phyloP scores from a whole-genome alignment of 2,797 vertebrate species.

The Melanotaenia pygmaea region DNA sequence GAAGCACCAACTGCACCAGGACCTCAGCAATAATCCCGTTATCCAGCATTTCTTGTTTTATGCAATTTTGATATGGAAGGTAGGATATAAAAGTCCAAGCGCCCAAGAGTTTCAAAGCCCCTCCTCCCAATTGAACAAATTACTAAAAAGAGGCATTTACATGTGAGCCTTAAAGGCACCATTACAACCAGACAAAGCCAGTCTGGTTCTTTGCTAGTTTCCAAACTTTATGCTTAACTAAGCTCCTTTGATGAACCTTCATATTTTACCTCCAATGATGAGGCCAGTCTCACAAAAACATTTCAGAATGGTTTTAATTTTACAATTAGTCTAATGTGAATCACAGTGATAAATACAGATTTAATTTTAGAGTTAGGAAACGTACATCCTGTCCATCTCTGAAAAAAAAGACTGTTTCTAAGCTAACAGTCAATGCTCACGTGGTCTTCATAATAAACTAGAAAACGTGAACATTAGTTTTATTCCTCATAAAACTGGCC shows the following conservation, averaged over 20 bases:
- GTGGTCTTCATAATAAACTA: not conserved
- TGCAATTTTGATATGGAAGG: not conserved
- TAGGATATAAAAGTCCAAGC: not conserved
- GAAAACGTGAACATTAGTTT: not conserved
- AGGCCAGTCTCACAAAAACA: not conserved
- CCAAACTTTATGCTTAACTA: not conserved
- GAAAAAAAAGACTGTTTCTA: conserved; percentile 1
- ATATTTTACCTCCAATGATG: not conserved
- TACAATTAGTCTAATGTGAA: not conserved
- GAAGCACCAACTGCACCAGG: not conserved
- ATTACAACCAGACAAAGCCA: not conserved
- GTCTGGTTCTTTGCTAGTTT: not conserved
- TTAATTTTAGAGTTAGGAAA: not conserved
- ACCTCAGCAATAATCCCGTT: not conserved
- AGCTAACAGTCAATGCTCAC: not conserved
- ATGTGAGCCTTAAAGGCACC: conserved; percentile 2
- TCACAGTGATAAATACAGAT: not conserved
- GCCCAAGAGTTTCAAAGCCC: not conserved
- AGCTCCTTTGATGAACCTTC: not conserved
- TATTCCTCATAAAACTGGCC: not conserved
- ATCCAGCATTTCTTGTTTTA: not conserved
- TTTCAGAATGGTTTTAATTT: not conserved
- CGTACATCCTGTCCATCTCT: not conserved
- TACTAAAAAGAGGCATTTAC: not conserved
- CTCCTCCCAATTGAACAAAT: not conserved